Evolutionary conservation across 2,888 invertebrate genomes (phyloP).

Genomic region (Escarpia spicata): DNA sequence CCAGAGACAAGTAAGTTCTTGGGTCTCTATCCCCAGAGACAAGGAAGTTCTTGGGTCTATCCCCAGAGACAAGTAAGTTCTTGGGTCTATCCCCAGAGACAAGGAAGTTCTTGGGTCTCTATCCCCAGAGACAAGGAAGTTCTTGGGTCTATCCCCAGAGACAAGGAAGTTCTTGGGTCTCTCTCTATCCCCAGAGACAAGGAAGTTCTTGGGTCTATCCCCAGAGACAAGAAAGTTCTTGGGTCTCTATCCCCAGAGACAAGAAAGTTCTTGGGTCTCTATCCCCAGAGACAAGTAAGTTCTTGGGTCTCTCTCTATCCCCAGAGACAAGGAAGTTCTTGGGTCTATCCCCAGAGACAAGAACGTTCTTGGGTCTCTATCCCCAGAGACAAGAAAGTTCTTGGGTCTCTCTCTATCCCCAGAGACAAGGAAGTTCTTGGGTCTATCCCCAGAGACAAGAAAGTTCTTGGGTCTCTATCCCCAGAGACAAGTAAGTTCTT

Average conservation of each 20-base stretch:
- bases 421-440: too few species aligned
- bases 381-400: too few species aligned
- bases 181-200: neutral
- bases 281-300: too few species aligned
- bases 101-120: neutral
- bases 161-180: neutral
- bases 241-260: too few species aligned
- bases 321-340: too few species aligned
- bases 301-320: too few species aligned
- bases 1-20: neutral
- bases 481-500: neutral
- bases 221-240: too few species aligned
- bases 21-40: neutral
- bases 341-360: too few species aligned
- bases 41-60: neutral
- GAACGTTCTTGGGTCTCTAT: too few species aligned
- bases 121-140: neutral
- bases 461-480: neutral
- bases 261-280: too few species aligned
- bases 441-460: neutral
- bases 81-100: neutral
- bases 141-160: neutral
- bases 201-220: too few species aligned
- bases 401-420: too few species aligned
- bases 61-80: neutral